Evolutionary conservation across 2,888 invertebrate species (phyloP).

Genomic region (Linyphia triangularis): DNA sequence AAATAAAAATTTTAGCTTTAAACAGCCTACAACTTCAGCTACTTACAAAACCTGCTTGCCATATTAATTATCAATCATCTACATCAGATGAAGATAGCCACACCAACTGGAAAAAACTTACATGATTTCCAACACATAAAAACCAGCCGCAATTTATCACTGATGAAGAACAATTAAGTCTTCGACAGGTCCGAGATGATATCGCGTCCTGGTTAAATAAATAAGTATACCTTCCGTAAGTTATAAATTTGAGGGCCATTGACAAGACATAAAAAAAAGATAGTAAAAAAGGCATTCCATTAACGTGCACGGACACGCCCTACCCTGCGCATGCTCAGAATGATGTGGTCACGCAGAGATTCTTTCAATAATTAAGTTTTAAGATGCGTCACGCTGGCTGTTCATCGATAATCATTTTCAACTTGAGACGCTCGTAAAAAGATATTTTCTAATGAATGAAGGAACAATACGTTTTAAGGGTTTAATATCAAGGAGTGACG

Average conservation of each 20-base stretch:
- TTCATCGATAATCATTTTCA: not conserved
- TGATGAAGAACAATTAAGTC: constrained; percentile 27
- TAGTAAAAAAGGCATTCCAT: constrained; percentile 36
- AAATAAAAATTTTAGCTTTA: too few relatives aligned
- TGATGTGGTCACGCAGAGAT: constrained; percentile 8
- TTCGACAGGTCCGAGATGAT: constrained; percentile 39
- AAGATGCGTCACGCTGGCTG: not conserved
- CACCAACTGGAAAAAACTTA: not conserved
- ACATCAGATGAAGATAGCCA: not conserved
- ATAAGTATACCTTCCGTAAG: constrained; percentile 20
- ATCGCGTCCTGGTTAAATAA: constrained; percentile 51
- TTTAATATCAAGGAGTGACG: not conserved
- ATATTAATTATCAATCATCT: too few relatives aligned
- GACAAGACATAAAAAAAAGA: not conserved
- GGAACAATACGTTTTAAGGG: not conserved
- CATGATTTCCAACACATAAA: not conserved
- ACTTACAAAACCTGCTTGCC: too few relatives aligned
- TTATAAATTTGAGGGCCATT: constrained; percentile 36
- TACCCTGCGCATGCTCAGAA: constrained; percentile 10
- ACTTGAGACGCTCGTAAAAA: not conserved
- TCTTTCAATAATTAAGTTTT: constrained; percentile 44
- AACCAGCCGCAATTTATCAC: constrained; percentile 9
- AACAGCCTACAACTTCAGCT: too few relatives aligned
- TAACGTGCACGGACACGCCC: constrained; percentile 44
- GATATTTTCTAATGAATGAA: not conserved